Evolutionary conservation across 2,888 invertebrate species (phyloP).

Genomic region (Serrognathus titanus): DNA sequence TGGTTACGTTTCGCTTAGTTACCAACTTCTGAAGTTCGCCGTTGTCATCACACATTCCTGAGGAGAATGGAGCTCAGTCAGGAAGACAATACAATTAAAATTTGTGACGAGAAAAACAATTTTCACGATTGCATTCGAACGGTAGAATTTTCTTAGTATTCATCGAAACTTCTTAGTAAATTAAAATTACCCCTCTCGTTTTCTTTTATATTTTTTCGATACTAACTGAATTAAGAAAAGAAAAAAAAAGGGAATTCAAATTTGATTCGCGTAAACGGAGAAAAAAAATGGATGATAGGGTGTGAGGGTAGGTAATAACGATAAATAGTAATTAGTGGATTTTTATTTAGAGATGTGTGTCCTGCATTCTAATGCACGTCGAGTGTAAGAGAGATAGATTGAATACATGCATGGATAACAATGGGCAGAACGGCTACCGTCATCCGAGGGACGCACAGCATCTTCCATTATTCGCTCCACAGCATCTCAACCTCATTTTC

Average conservation of each 20-base stretch:
- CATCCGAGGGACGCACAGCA: conserved; percentile 38
- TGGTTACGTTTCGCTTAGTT: conserved; percentile 29
- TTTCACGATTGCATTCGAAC: conserved; percentile 22
- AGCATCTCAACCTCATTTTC: conserved; percentile 56
- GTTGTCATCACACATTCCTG: conserved; percentile 32
- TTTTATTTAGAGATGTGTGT: neutral
- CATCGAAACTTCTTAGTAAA: conserved; percentile 9
- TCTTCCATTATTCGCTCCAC: conserved; percentile 52
- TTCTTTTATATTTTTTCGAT: no score
- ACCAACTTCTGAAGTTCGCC: conserved; percentile 30
- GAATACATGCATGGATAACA: conserved; percentile 33
- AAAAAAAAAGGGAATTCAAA: no score
- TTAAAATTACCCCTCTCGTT: conserved; percentile 6
- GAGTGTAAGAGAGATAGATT: conserved; percentile 16
- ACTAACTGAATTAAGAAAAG: no score
- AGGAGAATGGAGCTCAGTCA: conserved; percentile 27
- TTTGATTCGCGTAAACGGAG: no score
- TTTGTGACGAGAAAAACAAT: conserved; percentile 32
- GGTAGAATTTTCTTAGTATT: conserved; percentile 10
- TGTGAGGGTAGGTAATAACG: neutral
- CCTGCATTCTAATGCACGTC: neutral
- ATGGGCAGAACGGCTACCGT: conserved; percentile 31
- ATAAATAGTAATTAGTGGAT: neutral
- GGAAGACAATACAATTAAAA: conserved; percentile 31
- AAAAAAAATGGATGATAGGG: no score